A percentile compares a stretch with the other conserved stretches of the same genome.
phyloP scores from a whole-genome alignment of 2,888 invertebrate genomes.

The Gasteruption jaculator region DNA sequence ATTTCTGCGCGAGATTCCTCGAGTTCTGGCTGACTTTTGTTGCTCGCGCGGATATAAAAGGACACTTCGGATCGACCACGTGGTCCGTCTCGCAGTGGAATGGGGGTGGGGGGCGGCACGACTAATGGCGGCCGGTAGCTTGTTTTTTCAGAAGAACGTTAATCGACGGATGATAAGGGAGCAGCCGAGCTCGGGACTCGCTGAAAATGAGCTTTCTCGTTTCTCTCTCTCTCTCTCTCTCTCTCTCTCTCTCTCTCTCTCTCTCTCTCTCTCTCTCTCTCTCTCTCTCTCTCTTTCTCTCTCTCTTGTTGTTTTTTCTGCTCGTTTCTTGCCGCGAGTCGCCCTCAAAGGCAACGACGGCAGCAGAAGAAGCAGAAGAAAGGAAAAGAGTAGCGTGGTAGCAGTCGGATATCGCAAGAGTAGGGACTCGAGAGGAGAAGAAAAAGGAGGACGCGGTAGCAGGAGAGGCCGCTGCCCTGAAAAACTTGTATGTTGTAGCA shows the following conservation, averaged over 20 bases:
- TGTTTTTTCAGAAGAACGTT: too few relatives aligned
- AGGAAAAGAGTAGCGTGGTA: conserved; percentile 7
- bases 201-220: conserved; percentile 9
- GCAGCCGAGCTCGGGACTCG: too few relatives aligned
- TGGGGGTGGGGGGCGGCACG: too few relatives aligned
- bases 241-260: conserved; percentile 14
- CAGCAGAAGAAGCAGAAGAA: conserved; percentile 15
- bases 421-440: conserved; percentile 13
- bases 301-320: conserved; percentile 8
- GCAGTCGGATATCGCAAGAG: conserved; percentile 6
- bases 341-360: conserved; percentile 5
- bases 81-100: too few relatives aligned
- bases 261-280: conserved; percentile 15
- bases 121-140: too few relatives aligned
- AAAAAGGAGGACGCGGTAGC: conserved; percentile 12
- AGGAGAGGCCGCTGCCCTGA: conserved; percentile 29
- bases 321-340: background rate
- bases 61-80: too few relatives aligned
- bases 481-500: too few relatives aligned
- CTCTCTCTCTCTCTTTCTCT: conserved; percentile 18
- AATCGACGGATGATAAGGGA: too few relatives aligned
- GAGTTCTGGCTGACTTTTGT: too few relatives aligned
- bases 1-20: too few relatives aligned
- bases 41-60: too few relatives aligned
- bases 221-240: conserved; percentile 8